These are phyloP conservation scores for Brachyistius frenatus DNA, from an alignment of 2,113 vertebrate species.

Conservation along the genomic window DNA sequence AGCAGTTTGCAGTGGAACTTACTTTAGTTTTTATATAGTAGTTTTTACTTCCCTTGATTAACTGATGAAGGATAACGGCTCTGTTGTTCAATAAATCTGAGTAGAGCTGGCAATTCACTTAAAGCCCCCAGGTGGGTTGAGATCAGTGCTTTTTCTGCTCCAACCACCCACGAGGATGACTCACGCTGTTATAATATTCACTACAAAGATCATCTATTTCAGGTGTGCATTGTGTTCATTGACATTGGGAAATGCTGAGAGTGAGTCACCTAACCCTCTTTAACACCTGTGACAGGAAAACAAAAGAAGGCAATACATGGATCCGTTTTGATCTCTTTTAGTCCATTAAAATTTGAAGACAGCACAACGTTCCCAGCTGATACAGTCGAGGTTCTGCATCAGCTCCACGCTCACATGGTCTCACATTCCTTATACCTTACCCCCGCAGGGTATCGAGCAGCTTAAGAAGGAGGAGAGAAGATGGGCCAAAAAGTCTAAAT, in stretches of 20 bases:
- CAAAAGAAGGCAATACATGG: not conserved
- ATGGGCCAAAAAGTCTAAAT: constrained; percentile 98
- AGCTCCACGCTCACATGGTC: no score
- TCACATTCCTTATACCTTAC: constrained; percentile 61
- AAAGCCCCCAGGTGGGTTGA: constrained; percentile 7
- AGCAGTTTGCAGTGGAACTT: no score
- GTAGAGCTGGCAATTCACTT: constrained; percentile 29
- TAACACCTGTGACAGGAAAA: constrained; percentile 4
- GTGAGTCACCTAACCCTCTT: constrained; percentile 28
- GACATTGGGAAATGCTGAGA: not conserved
- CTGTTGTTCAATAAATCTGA: not conserved
- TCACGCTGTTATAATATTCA: constrained; percentile 41
- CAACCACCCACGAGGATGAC: constrained; percentile 48
- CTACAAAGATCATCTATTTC: constrained; percentile 40
- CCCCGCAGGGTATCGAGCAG: constrained; percentile 97
- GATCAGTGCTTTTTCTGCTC: constrained; percentile 11
- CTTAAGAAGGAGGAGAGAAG: constrained; percentile 99
- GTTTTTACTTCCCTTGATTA: not conserved
- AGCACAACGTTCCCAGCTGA: not conserved
- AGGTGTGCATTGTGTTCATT: not conserved
- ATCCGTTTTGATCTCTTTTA: not conserved
- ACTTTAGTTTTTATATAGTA: not conserved
- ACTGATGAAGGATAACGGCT: not conserved
- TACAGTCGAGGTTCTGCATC: not conserved
- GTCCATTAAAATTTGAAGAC: not conserved